Base-by-base conservation (phyloP, 1,140 invertebrate species). In the Pachyrhynchus sulphureomaculatus region DNA sequence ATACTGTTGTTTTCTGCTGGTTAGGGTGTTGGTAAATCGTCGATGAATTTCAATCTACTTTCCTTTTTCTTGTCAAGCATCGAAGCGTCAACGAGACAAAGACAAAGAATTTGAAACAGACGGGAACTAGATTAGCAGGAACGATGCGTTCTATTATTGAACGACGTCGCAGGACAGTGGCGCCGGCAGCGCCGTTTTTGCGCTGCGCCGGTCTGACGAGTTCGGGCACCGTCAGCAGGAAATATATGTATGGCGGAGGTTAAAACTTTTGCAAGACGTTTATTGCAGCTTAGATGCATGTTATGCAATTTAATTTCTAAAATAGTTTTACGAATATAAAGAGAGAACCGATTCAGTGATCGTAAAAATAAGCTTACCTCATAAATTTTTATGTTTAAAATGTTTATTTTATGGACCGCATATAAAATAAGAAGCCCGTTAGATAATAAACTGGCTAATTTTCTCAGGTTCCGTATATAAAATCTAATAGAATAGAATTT, bases 101-200 rank as follows among this genome's bases (percentile, higher is more conserved):
- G 57, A 60, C 2, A 18, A 47, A 44, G 20, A n/a, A 47, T 4
- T 8, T 12, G 12, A 13, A 13, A 6, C 41, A 47, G 33, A 18
- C 34, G 17, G 10, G 29, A 51, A 51, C 47, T 52, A 44, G 21
- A 51, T 41, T 34, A 45, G 48, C 20, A 18, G 41, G 20, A 44
- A 23, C 15, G 41, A 44, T 20, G 41, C 47, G 47, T 60, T 45
- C 33, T 52, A 42, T 51, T 60, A 60, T 60, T 52, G 57, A 60
- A 18, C 57, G 47, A 60, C 44, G 55, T 37, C 55, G 41, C 17
- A n/a, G 15, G 41, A 44, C 41, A 44, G 41, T 44, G 41, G 41
- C 41, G 41, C 20, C 17, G 44, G 34, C 9, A 26, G 39, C 49
- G 52, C 29, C 52, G 36, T 10, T 6, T 29, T 10, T 29, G 8